Evolutionary conservation across 2,888 invertebrate species (phyloP).

Genomic region (Elmis aenea): DNA sequence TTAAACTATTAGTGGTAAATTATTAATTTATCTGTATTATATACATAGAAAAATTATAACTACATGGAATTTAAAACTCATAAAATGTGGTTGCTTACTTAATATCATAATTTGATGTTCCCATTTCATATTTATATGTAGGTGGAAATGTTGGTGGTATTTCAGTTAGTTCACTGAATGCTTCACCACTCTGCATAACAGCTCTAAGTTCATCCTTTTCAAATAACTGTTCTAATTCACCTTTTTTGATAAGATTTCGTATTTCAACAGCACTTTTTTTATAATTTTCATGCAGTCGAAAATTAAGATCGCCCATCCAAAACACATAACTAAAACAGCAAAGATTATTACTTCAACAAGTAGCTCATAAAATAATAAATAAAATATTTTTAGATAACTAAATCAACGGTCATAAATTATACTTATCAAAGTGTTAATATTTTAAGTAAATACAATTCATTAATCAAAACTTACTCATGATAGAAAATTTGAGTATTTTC

Average conservation of each 20-base stretch:
- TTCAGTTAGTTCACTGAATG: slow-evolving; percentile 79
- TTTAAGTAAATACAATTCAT: no score
- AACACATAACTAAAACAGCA: slow-evolving; percentile 69
- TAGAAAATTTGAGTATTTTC: slow-evolving; percentile 81
- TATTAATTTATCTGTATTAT: no score
- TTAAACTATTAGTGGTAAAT: no score
- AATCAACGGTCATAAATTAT: no score
- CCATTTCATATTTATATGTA: slow-evolving; percentile 79
- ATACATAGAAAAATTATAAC: no score
- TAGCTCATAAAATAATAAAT: neutral
- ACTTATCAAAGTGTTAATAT: no score
- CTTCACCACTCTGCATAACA: slow-evolving; percentile 68
- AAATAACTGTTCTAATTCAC: slow-evolving; percentile 61
- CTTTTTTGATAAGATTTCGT: slow-evolving; percentile 58
- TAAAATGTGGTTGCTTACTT: no score
- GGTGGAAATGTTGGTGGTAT: slow-evolving; percentile 73
- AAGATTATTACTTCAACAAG: neutral
- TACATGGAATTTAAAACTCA: no score
- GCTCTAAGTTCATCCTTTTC: slow-evolving; percentile 70
- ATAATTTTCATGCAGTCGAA: slow-evolving; percentile 66
- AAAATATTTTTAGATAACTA: slow-evolving; percentile 1
- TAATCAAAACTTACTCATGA: slow-evolving; percentile 70
- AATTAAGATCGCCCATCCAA: slow-evolving; percentile 90
- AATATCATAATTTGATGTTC: slow-evolving; percentile 70
- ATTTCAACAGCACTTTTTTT: slow-evolving; percentile 63